phyloP scores from a whole-genome alignment of 2,888 invertebrate species.

The Prosopocoilus inquinatus region DNA sequence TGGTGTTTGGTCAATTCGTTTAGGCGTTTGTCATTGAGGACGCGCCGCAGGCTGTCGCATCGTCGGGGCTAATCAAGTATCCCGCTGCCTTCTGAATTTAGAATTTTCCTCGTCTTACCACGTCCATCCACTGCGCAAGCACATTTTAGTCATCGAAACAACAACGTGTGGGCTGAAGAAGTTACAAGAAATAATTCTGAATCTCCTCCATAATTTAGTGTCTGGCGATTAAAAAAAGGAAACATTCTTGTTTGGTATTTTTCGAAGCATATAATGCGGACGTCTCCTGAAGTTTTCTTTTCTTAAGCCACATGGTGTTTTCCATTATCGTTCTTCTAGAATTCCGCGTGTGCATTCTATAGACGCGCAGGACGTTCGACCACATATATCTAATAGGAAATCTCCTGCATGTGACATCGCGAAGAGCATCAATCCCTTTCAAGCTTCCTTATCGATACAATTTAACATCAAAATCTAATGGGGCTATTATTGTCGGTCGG shows the following conservation, averaged over 20 bases:
- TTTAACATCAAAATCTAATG: conserved; percentile 4
- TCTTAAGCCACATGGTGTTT: too few species aligned
- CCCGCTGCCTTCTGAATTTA: conserved; percentile 35
- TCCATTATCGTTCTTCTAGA: conserved; percentile 19
- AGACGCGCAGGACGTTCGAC: conserved; percentile 28
- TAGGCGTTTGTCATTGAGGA: conserved; percentile 44
- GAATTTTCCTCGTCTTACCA: conserved; percentile 15
- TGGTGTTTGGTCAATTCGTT: conserved; percentile 50
- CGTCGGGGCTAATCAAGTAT: conserved; percentile 36
- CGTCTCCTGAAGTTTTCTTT: too few species aligned
- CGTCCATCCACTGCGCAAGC: too few species aligned
- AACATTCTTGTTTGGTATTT: too few species aligned
- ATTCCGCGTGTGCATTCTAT: conserved; percentile 29
- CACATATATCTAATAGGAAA: conserved; percentile 40
- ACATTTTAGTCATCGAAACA: too few species aligned
- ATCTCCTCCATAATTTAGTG: too few species aligned
- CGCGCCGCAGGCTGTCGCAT: conserved; percentile 33
- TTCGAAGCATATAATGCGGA: too few species aligned
- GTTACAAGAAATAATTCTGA: too few species aligned
- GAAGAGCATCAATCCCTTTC: conserved; percentile 34
- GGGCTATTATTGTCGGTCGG: background rate
- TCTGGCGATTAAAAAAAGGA: too few species aligned
- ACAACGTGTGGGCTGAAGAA: too few species aligned
- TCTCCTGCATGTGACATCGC: conserved; percentile 39
- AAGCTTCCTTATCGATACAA: conserved; percentile 35